A percentile compares a stretch with the other conserved stretches of the same genome.
These are phyloP conservation scores for Pseudeuparius sepicola DNA, from an alignment of 2,888 invertebrate genomes.

Conservation along the genomic window DNA sequence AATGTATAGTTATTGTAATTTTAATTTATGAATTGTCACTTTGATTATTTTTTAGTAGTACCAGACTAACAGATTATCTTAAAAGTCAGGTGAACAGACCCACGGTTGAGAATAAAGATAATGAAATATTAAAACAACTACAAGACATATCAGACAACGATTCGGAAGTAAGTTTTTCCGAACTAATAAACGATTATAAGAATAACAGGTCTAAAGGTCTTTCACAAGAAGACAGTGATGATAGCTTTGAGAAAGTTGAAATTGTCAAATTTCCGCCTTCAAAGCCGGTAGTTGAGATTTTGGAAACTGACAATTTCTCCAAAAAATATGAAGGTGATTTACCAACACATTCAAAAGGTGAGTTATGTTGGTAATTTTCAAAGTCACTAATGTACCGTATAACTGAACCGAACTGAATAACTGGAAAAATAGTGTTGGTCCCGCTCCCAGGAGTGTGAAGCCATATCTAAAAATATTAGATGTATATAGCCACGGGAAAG, in stretches of 20 bases:
- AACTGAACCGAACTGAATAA: too few relatives aligned
- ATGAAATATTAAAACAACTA: constrained; percentile 23
- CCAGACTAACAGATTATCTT: constrained; percentile 38
- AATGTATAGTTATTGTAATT: constrained; percentile 17
- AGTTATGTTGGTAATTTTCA: too few relatives aligned
- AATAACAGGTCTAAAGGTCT: constrained; percentile 21
- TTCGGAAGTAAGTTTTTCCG: constrained; percentile 37
- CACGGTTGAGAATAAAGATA: constrained; percentile 18
- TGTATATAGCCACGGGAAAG: too few relatives aligned
- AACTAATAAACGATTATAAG: constrained; percentile 37
- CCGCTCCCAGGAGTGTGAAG: too few relatives aligned
- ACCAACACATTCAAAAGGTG: too few relatives aligned
- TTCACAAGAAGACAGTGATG: constrained; percentile 18
- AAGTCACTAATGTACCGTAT: too few relatives aligned
- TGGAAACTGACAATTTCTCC: too few relatives aligned
- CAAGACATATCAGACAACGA: constrained; percentile 30
- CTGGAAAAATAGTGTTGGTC: too few relatives aligned
- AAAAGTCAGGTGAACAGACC: constrained; percentile 25
- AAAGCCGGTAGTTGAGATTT: too few relatives aligned
- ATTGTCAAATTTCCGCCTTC: too few relatives aligned
- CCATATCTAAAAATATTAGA: too few relatives aligned
- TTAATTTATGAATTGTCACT: not conserved
- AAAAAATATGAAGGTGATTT: too few relatives aligned
- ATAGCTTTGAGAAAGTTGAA: constrained; percentile 25
- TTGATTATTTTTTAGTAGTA: constrained; percentile 33